These are phyloP conservation scores for Ecdyonurus torrentis DNA, from an alignment of 2,888 invertebrate species.

Conservation along the genomic window DNA sequence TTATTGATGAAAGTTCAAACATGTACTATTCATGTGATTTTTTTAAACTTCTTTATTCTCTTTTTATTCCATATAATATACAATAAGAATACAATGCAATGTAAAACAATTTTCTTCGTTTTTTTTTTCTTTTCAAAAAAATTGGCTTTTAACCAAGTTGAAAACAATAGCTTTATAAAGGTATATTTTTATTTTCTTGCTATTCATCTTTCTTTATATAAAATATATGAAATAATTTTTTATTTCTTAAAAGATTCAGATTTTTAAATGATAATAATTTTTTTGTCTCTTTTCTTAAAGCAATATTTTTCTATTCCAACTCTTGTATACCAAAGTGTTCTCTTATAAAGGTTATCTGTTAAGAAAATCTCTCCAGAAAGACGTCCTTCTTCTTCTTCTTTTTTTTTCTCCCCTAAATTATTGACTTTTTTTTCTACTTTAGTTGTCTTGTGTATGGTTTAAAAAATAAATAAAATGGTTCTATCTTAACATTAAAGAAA, in stretches of 20 bases:
- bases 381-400: too few species aligned
- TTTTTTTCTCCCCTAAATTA: too few species aligned
- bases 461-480: background rate
- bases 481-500: background rate
- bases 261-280: too few species aligned
- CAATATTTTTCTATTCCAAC: background rate
- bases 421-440: too few species aligned
- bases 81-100: too few species aligned
- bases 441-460: background rate
- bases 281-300: background rate
- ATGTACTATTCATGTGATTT: background rate
- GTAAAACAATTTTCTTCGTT: background rate
- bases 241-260: too few species aligned
- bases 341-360: too few species aligned
- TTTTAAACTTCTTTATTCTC: too few species aligned
- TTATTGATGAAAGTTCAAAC: background rate
- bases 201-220: background rate
- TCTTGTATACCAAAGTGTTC: too few species aligned
- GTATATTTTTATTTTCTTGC: background rate
- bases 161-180: background rate
- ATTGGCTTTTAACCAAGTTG: background rate
- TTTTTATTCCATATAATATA: too few species aligned
- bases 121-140: background rate
- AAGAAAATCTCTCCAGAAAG: too few species aligned
- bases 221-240: background rate